Evolutionary conservation across 2,797 vertebrate species (phyloP).

Genomic region (Knipowitschia caucasica): DNA sequence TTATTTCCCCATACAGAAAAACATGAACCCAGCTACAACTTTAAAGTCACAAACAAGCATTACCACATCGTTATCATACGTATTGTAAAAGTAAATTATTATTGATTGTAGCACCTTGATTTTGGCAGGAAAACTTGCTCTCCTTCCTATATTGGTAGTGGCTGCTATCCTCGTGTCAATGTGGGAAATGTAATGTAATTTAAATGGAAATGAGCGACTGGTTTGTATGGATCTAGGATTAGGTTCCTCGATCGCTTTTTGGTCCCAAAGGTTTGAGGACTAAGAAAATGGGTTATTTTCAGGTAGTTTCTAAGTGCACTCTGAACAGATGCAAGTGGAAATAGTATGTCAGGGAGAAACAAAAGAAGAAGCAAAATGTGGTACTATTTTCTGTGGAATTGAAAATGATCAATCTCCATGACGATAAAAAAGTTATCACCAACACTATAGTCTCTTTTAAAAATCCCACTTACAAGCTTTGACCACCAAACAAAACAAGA

Average conservation of each 20-base stretch:
- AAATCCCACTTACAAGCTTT: no score
- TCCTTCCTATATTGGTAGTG: conserved; percentile 22
- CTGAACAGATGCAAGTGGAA: neutral
- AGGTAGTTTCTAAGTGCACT: neutral
- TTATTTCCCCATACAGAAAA: no score
- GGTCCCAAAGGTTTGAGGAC: conserved; percentile 24
- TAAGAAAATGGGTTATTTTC: conserved; percentile 4
- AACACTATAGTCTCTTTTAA: no score
- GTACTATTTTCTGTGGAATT: neutral
- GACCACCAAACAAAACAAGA: no score
- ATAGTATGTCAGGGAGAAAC: neutral
- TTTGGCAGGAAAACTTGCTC: conserved; percentile 30
- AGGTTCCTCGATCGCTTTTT: conserved; percentile 41
- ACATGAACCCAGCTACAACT: no score
- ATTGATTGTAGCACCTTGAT: conserved; percentile 41
- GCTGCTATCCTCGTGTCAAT: conserved; percentile 41
- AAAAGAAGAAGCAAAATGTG: neutral
- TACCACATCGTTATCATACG: conserved; percentile 23
- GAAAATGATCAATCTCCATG: no score
- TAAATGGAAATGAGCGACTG: conserved; percentile 70
- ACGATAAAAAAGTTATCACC: no score
- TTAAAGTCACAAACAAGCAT: no score
- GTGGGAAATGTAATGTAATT: conserved; percentile 52
- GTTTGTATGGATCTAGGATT: conserved; percentile 55
- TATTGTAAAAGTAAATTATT: conserved; percentile 40